A percentile compares a stretch with the other conserved stretches of the same genome.
Evolutionary conservation across 2,113 vertebrate species (phyloP).

Genomic region (Melanocharis versteri): DNA sequence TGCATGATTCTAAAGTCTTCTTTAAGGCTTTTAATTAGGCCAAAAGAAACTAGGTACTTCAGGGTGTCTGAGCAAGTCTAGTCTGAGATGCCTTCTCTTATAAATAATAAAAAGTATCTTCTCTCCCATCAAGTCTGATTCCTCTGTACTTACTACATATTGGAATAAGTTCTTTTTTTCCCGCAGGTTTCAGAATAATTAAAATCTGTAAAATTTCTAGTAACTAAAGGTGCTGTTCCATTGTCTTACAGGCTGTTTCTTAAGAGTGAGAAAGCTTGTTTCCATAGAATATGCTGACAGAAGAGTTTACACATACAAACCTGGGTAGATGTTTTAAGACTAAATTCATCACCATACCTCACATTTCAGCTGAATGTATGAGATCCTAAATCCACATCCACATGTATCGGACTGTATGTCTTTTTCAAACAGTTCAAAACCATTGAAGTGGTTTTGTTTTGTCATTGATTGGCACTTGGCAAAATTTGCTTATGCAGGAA

Average conservation of each 20-base stretch:
- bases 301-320: not conserved
- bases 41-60: not conserved
- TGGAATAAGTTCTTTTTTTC: not conserved
- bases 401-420: not conserved
- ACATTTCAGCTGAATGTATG: not conserved
- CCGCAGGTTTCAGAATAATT: not conserved
- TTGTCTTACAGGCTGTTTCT: not conserved
- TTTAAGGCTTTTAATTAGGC: not conserved
- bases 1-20: not conserved
- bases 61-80: not conserved
- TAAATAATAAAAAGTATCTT: not conserved
- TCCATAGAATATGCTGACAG: not conserved
- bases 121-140: not conserved
- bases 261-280: not conserved
- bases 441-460: not conserved
- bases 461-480: conserved; percentile 2
- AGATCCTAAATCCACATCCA: not conserved
- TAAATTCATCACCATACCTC: not conserved
- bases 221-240: not conserved
- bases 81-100: not conserved
- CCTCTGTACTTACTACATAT: not conserved
- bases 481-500: conserved; percentile 32
- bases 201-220: not conserved
- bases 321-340: not conserved
- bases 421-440: not conserved